Base-by-base conservation (phyloP, 2,113 vertebrate genomes). In the Sitta europaea region DNA sequence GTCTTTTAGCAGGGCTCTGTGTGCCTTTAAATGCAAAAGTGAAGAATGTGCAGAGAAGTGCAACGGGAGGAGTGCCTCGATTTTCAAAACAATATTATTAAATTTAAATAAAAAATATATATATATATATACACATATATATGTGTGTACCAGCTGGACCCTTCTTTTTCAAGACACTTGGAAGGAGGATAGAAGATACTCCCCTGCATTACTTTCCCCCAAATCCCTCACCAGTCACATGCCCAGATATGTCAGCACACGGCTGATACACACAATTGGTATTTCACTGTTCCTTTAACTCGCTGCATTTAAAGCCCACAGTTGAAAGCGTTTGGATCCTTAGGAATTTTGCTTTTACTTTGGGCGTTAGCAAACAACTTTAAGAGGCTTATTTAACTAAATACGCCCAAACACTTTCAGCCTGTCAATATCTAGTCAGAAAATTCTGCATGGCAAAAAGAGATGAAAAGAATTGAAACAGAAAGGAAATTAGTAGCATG, bases 401-500 rank as follows among this genome's bases (percentile, higher is more conserved):
- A 98, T 97, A 97, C 61, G 50, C 96, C 98, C 92, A 94, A 97
- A 96, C 97, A 96, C 97, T 98, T 97, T 94, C 92, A 94, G 97
- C 94, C 96, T 98, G 97, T 98, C 98, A 97, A 94, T 97, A 98
- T 97, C 97, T 92, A 98, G 97, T 98, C 97, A 98, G 97, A 98
- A 98, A 98, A 98, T 97, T 97, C 97, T 97, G 93, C 97, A 94
- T 91, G 96, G 97, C 85, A 95, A 97, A 97, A 97, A 97, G 95
- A 98, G 97, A 98, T 98, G 97, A 97, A 98, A 98, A 98, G 97
- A 98, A 97, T 97, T 63, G 89, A 97, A 98, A 97, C 85, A 98
- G 97, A 97, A 96, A 97, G 97, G 95, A 98, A 98, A 98, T 98
- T 97, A 98, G 97, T 89, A 97, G 91, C 96, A 96, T 98, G 98